phyloP scores from a whole-genome alignment of 1,140 invertebrate genomes.

The Monochamus saltuarius region DNA sequence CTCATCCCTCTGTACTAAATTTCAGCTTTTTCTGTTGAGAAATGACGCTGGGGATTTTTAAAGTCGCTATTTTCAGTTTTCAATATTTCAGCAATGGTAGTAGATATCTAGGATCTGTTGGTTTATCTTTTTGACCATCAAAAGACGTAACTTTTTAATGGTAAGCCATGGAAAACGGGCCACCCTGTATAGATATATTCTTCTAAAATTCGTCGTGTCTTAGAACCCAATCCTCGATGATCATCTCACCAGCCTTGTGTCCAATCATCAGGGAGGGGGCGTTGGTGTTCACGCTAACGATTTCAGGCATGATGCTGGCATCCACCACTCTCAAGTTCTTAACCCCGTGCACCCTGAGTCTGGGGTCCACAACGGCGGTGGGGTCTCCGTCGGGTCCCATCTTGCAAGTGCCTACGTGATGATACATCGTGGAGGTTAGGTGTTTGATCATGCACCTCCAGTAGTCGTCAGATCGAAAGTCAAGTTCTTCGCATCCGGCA shows the following conservation, averaged over 20 bases:
- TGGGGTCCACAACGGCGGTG: slow-evolving; percentile 60
- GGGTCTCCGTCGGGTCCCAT: slow-evolving; percentile 60
- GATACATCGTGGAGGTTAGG: slow-evolving; percentile 65
- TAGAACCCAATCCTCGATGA: slow-evolving; percentile 54
- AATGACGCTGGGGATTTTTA: too few relatives aligned
- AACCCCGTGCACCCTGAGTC: slow-evolving; percentile 52
- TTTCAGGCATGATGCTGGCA: slow-evolving; percentile 73
- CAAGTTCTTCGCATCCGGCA: slow-evolving; percentile 62
- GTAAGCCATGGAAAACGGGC: too few relatives aligned
- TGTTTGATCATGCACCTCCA: slow-evolving; percentile 66
- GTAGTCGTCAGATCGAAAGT: slow-evolving; percentile 65
- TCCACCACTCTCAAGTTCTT: slow-evolving; percentile 68
- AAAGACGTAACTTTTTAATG: too few relatives aligned
- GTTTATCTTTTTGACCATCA: too few relatives aligned
- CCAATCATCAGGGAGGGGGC: slow-evolving; percentile 73
- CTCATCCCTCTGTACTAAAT: too few relatives aligned
- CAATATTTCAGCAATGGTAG: too few relatives aligned
- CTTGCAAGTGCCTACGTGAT: slow-evolving; percentile 59
- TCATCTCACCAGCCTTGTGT: slow-evolving; percentile 70
- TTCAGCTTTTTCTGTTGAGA: too few relatives aligned
- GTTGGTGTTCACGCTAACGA: slow-evolving; percentile 71
- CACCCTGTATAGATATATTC: background rate
- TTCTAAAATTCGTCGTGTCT: background rate
- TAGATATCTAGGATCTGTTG: too few relatives aligned
- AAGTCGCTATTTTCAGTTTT: too few relatives aligned